Evolutionary conservation across 2,888 invertebrate genomes (phyloP).

Genomic region (Atrina japonica): DNA sequence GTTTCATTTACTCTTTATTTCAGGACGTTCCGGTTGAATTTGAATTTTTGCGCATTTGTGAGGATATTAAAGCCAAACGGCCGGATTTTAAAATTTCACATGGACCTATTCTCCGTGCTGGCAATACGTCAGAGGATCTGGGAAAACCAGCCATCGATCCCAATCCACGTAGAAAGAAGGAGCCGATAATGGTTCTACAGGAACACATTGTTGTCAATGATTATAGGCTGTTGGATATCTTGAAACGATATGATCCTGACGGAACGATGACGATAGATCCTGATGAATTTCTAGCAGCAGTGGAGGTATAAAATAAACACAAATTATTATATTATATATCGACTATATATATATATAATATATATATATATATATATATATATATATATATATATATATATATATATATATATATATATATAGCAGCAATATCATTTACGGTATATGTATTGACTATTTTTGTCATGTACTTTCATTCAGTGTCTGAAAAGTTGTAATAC

Average conservation of each 20-base stretch:
- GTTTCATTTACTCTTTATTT: not conserved
- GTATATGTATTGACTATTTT: too few species aligned
- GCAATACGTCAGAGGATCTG: conserved; percentile 78
- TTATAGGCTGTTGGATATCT: conserved; percentile 71
- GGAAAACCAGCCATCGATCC: conserved; percentile 76
- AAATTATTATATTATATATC: too few species aligned
- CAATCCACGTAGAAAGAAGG: conserved; percentile 55
- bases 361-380: too few species aligned
- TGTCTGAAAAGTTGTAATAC: too few species aligned
- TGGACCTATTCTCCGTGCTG: conserved; percentile 76
- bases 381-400: too few species aligned
- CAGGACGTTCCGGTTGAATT: conserved; percentile 79
- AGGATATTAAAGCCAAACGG: conserved; percentile 73
- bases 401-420: too few species aligned
- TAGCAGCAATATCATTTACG: too few species aligned
- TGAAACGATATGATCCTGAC: conserved; percentile 71
- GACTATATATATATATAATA: too few species aligned
- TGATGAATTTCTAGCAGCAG: conserved; percentile 72
- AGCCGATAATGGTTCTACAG: conserved; percentile 71
- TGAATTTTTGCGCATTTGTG: conserved; percentile 76
- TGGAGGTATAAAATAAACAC: conserved; percentile 73
- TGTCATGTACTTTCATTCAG: too few species aligned
- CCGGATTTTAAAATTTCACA: conserved; percentile 69
- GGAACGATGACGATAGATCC: conserved; percentile 66
- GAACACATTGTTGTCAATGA: conserved; percentile 79